Base-by-base conservation (phyloP, 2,888 invertebrate species). In the Epistrophe grossulariae region DNA sequence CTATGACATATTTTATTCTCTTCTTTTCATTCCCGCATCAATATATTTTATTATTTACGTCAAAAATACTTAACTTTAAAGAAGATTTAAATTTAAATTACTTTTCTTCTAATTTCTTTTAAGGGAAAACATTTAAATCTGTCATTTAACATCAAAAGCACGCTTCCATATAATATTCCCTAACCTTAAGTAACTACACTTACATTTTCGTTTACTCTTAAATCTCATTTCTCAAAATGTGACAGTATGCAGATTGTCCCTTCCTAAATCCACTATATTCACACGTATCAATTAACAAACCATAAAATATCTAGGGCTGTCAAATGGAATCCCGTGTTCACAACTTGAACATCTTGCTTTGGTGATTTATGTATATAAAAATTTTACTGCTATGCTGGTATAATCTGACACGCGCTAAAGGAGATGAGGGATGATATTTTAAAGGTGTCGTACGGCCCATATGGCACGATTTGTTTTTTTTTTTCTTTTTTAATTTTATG, bases 281-380 rank as follows among this genome's bases (percentile, higher is more conserved):
- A 62, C 60, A 78, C 70, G 71, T 78, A 55, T 35, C 71, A 78
- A 78, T 78, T 78, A 78, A 71, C 78, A 78, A 68, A 66, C 50
- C 50, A 50, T 68, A 68, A 68, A 68, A 68, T 50, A 68, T 50
- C 64, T 24, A 6, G 17, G 10, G 17, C 62, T 52, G 74, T 74
- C 62, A 74, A 64, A 28, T 17, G 52, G 13, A 64, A 76, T 66
- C 17, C 15, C 62, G 13, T 17, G 40, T 48, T 31, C 66, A 45
- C 31, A 45, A n/a, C 38, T 50, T 57, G 48, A 48, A 77, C 66
- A 77, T 59, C 68, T 78, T 48, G 50, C 40, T 50, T 35, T 70
- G 52, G 60, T 50, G 78, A 68, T 62, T 62, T 62, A 62, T 62
- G 24, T 24, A 62, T 62, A 62, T 68, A 35, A 17, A 68, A 17